These are phyloP conservation scores for Diloba caeruleocephala DNA, from an alignment of 2,888 invertebrate genomes.

Conservation along the genomic window DNA sequence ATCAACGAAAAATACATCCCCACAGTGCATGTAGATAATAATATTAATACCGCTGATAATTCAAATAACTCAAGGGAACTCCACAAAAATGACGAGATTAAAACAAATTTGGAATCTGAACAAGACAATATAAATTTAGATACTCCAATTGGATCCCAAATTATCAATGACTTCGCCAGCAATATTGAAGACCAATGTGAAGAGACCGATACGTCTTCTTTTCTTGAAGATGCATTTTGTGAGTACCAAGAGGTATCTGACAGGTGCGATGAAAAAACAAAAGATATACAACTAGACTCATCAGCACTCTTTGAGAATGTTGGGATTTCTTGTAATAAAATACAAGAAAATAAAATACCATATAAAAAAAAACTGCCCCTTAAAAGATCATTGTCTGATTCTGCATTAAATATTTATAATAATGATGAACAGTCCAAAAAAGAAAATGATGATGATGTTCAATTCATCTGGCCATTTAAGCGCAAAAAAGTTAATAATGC, in stretches of 20 bases:
- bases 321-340: slow-evolving; percentile 19
- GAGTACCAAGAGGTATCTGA: slow-evolving; percentile 4
- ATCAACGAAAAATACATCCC: slow-evolving; percentile 5
- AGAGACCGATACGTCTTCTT: slow-evolving; percentile 13
- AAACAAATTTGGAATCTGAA: slow-evolving; percentile 11
- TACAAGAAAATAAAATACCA: slow-evolving; percentile 11
- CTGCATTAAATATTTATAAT: slow-evolving; percentile 65
- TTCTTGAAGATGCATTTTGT: slow-evolving; percentile 12
- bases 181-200: slow-evolving; percentile 13
- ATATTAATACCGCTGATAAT: not conserved
- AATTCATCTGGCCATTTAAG: slow-evolving; percentile 64
- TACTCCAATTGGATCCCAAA: not conserved
- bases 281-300: slow-evolving; percentile 11
- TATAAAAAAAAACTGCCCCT: slow-evolving; percentile 47
- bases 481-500: slow-evolving; percentile 66
- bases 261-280: slow-evolving; percentile 11
- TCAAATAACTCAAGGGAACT: slow-evolving; percentile 1
- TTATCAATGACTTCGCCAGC: slow-evolving; percentile 1
- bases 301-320: slow-evolving; percentile 13
- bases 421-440: slow-evolving; percentile 48
- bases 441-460: slow-evolving; percentile 51
- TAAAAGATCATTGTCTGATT: slow-evolving; percentile 82
- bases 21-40: not conserved
- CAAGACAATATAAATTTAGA: slow-evolving; percentile 4
- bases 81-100: not conserved